A percentile compares a stretch with the other conserved stretches of the same genome.
Evolutionary conservation across 2,113 vertebrate genomes (phyloP).

Genomic region (Pomatostomus ruficeps): DNA sequence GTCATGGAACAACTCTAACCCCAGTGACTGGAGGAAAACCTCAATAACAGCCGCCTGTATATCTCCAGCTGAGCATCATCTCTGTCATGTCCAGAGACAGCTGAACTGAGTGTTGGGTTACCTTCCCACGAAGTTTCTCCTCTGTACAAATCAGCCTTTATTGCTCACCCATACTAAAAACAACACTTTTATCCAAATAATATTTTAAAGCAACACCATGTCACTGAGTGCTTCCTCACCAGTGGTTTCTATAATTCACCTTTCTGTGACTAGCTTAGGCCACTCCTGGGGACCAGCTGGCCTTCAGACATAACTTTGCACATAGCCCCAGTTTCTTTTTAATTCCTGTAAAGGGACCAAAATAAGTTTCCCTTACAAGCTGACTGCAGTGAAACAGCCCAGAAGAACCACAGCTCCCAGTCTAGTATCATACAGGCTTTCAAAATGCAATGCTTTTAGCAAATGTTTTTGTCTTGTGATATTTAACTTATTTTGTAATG

Average conservation of each 20-base stretch:
- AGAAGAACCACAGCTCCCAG: not conserved
- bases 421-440: not conserved
- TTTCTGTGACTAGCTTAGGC: not conserved
- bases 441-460: not conserved
- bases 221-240: not conserved
- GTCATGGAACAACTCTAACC: not conserved
- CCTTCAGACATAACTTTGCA: not conserved
- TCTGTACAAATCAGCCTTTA: not conserved
- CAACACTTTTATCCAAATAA: not conserved
- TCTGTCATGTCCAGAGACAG: not conserved
- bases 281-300: not conserved
- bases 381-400: not conserved
- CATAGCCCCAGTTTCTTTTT: not conserved
- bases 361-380: not conserved
- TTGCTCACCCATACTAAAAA: not conserved
- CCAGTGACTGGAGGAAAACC: not conserved
- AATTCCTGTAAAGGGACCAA: conserved; percentile 38
- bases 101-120: not conserved
- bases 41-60: not conserved
- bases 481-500: not conserved
- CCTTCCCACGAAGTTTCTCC: not conserved
- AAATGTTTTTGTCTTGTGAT: not conserved
- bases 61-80: not conserved
- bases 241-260: not conserved
- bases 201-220: not conserved